Evolutionary conservation across 2,113 vertebrate species (phyloP).

Genomic region (Amphiprion ocellaris): DNA sequence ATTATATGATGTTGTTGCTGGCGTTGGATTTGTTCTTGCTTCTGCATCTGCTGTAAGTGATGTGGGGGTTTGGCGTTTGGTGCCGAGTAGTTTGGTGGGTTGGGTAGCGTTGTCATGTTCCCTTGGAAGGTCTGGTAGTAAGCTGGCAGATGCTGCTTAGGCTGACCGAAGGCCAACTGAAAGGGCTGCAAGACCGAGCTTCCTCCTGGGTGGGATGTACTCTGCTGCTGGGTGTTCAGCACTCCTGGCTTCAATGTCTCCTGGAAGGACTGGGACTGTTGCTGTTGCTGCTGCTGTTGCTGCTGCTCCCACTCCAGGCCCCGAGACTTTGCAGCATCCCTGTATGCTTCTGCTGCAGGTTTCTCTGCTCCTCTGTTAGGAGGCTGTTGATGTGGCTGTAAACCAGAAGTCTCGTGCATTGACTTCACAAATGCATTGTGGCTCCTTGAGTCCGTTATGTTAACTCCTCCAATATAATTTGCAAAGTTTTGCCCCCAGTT

Average conservation of each 20-base stretch:
- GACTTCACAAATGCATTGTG: constrained; percentile 83
- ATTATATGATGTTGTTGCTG: constrained; percentile 82
- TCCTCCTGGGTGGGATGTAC: constrained; percentile 66
- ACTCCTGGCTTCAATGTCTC: constrained; percentile 84
- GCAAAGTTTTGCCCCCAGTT: constrained; percentile 88
- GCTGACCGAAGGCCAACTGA: constrained; percentile 96
- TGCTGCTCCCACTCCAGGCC: constrained; percentile 84
- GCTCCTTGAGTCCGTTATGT: constrained; percentile 77
- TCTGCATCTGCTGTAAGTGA: constrained; percentile 79
- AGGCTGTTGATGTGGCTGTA: constrained; percentile 78
- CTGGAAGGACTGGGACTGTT: constrained; percentile 78
- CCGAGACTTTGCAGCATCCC: constrained; percentile 83
- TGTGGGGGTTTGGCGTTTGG: constrained; percentile 75
- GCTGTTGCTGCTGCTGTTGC: constrained; percentile 81
- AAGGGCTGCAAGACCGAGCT: constrained; percentile 93
- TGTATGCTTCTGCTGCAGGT: constrained; percentile 84
- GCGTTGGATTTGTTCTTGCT: constrained; percentile 85
- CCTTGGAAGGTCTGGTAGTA: constrained; percentile 92
- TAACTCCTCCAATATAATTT: constrained; percentile 86
- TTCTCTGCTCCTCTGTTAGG: constrained; percentile 88
- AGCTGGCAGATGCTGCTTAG: constrained; percentile 89
- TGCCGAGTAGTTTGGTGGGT: constrained; percentile 78
- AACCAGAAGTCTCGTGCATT: constrained; percentile 78
- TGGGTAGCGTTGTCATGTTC: constrained; percentile 79
- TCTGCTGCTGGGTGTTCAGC: constrained; percentile 79